Conservation (phyloP, 2,113 vertebrate species). For the Strigops habroptila region DNA sequence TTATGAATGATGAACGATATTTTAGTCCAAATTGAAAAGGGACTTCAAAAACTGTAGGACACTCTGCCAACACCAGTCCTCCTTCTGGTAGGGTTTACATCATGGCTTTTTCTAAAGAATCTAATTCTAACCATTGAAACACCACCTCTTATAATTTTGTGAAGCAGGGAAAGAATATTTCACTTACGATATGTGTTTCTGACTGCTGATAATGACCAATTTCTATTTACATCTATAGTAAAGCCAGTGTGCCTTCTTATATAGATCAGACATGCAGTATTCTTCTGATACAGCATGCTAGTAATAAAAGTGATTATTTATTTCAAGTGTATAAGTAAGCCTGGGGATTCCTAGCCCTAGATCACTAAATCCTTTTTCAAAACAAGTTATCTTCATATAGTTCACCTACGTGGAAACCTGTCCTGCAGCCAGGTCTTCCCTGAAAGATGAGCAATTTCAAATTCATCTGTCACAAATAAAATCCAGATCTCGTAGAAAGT, state of each 20-base stretch:
- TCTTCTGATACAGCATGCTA: not conserved
- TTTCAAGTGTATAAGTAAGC: not conserved
- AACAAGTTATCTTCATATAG: not conserved
- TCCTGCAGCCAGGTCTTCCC: not conserved
- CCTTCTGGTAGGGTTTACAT: not conserved
- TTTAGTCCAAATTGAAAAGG: not conserved
- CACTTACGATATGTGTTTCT: not conserved
- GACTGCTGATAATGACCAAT: not conserved
- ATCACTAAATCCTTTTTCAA: not conserved
- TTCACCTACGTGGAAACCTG: not conserved
- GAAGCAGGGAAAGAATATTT: not conserved
- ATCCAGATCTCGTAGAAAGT: not conserved
- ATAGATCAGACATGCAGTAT: not conserved
- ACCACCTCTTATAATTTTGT: not conserved
- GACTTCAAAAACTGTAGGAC: not conserved
- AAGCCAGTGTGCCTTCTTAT: not conserved
- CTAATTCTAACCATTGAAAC: not conserved
- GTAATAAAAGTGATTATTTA: not conserved
- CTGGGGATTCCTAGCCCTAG: not conserved
- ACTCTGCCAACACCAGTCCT: not conserved
- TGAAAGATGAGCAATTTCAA: not conserved
- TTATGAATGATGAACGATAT: not conserved
- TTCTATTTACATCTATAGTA: not conserved
- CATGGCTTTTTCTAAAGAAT: not conserved
- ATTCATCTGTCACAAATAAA: not conserved